Base-by-base conservation (phyloP, 1,140 invertebrate species). In the Drosophila biarmipes region DNA sequence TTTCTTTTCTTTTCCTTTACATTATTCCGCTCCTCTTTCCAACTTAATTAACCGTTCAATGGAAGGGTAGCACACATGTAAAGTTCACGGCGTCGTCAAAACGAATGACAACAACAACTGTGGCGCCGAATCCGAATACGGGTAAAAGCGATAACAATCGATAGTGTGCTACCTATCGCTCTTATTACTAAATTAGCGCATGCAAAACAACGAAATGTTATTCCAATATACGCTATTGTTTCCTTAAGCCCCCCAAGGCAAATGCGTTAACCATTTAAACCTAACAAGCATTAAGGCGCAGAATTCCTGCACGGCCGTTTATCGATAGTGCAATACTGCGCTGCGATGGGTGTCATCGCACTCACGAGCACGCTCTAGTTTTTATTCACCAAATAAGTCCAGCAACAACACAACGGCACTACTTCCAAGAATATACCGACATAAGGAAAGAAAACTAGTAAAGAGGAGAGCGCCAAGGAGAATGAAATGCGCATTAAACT, bases 41-140 rank as follows among this genome's bases (percentile, higher is more conserved):
- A 49, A 34, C 29, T 17, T 8, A 31, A n/a, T 34, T 17, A 27
- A 34, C 15, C 11, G 15, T 17, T 34, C 2, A 12, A 34, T 29
- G 17, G 10, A 12, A 51, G 27, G 48, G 48, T n/a, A 49, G 12
- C 48, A 51, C 48, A 34, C n/a, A 51, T 46, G 43, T 46, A 27
- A n/a, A 27, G 21, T 27, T n/a, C 21, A 21, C 48, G 48, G 48
- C 48, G 48, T 51, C 29, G 48, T 12, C n/a, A 7, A 46, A 51
- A 6, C n/a, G 27, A 34, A 51, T 51, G 29, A 51, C 48, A 51
- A 49, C 48, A 49, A 51, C 48, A 34, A 11, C 27, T 48, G 29
- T 67, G 63, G 63, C 63, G 63, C 58, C 35, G 43, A 51, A 34
- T 34, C 10, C 24, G 46, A 48, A 11, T 12, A 3, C 29, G 29